phyloP scores from a whole-genome alignment of 2,888 invertebrate genomes.

The Brachypterus glaber region DNA sequence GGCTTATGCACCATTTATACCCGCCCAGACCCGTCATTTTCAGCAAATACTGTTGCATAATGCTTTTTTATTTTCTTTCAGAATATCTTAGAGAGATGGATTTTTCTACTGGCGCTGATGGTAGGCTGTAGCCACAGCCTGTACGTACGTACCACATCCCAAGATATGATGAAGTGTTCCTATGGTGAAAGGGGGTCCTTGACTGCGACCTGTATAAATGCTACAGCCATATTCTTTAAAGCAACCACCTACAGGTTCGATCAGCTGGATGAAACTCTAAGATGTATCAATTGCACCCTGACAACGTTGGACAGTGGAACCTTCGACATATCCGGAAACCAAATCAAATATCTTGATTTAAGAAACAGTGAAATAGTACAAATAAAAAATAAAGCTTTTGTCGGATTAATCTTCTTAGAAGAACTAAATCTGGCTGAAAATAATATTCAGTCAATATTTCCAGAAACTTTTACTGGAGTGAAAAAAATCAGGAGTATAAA shows the following conservation, averaged over 20 bases:
- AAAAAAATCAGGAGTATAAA: conserved; percentile 34
- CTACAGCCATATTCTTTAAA: conserved; percentile 33
- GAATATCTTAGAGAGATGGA: too few species aligned
- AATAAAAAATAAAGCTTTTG: conserved; percentile 32
- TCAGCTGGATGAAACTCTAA: conserved; percentile 36
- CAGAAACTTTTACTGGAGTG: conserved; percentile 34
- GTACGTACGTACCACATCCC: too few species aligned
- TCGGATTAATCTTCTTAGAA: conserved; percentile 36
- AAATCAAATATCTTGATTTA: conserved; percentile 32
- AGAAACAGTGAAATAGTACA: conserved; percentile 28
- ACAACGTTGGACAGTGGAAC: conserved; percentile 30
- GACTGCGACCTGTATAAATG: conserved; percentile 37
- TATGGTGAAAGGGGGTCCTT: conserved; percentile 39
- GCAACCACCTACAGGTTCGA: conserved; percentile 37
- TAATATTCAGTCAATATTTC: conserved; percentile 29
- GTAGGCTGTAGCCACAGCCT: too few species aligned
- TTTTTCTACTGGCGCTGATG: conserved; percentile 1
- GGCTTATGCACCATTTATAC: too few species aligned
- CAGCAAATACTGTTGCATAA: too few species aligned
- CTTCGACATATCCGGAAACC: conserved; percentile 38
- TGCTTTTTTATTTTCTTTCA: too few species aligned
- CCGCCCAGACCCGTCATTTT: too few species aligned
- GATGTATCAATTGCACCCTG: conserved; percentile 34
- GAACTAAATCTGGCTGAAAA: conserved; percentile 31
- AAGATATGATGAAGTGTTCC: conserved; percentile 31